Conservation (phyloP, 2,797 vertebrate species). For the Crenuchus spilurus region DNA sequence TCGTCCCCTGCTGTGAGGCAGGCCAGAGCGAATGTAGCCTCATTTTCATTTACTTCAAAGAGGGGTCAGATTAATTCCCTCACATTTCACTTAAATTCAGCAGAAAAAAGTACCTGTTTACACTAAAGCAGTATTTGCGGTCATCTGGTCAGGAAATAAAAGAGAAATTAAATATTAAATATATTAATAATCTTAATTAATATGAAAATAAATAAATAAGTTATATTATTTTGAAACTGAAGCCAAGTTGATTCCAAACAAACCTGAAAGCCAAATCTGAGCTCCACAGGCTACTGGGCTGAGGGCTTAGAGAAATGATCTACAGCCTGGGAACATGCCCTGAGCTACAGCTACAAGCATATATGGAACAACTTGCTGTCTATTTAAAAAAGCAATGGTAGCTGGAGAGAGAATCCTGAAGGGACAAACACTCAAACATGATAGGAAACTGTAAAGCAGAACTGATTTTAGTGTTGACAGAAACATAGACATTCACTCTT, state of each 20-base stretch:
- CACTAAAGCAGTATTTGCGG: not conserved
- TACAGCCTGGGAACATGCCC: not conserved
- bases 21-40: constrained; percentile 3
- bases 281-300: not conserved
- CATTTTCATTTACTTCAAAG: constrained; percentile 22
- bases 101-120: not conserved
- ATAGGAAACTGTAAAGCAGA: not conserved
- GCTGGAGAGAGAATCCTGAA: not conserved
- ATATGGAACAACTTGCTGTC: not conserved
- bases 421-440: not conserved
- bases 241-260: not conserved
- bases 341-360: not conserved
- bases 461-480: not conserved
- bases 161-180: not conserved
- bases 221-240: not conserved
- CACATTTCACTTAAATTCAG: not conserved
- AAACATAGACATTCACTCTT: not conserved
- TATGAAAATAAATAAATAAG: no score
- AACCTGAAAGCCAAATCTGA: no score
- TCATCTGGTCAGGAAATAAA: not conserved
- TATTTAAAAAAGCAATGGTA: not conserved
- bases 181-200: no score
- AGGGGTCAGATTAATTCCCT: not conserved
- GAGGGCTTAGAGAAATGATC: not conserved
- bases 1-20: constrained; percentile 7